Evolutionary conservation across 2,113 vertebrate species (phyloP).

Genomic region (Cavia porcellus): DNA sequence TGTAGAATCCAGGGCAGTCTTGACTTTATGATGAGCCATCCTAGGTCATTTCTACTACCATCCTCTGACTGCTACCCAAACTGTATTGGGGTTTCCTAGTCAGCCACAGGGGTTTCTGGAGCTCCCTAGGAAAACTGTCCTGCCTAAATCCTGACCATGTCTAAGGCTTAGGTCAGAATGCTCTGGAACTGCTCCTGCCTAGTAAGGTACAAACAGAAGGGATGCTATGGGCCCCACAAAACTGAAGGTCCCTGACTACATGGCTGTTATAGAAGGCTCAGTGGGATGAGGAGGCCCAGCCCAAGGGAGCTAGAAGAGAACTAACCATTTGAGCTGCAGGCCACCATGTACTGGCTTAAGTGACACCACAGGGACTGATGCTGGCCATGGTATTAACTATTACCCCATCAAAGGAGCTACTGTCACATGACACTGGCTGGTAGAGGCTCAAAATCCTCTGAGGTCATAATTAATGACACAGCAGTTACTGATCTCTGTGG

Average conservation of each 20-base stretch:
- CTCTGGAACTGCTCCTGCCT: neutral
- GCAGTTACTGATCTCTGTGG: neutral
- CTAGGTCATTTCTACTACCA: neutral
- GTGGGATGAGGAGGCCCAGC: neutral
- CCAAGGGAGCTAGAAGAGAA: neutral
- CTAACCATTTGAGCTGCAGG: neutral
- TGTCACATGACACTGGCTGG: neutral
- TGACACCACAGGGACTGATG: fast-evolving
- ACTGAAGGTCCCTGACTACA: neutral
- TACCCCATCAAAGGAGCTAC: neutral
- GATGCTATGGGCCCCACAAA: fast-evolving
- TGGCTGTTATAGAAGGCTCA: neutral
- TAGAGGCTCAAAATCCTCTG: neutral
- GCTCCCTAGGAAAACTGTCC: neutral
- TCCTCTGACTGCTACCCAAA: neutral
- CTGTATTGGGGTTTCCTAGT: neutral
- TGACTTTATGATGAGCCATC: neutral
- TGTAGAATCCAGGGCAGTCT: neutral
- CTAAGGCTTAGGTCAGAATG: neutral
- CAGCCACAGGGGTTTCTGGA: neutral
- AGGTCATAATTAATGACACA: constrained; percentile 40
- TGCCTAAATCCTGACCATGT: neutral
- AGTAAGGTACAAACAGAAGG: neutral
- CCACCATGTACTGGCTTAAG: neutral
- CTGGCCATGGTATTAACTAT: neutral